A percentile compares a stretch with the other conserved stretches of the same genome.
Conservation (phyloP, 2,888 invertebrate species). For the Apodemia duryi region DNA sequence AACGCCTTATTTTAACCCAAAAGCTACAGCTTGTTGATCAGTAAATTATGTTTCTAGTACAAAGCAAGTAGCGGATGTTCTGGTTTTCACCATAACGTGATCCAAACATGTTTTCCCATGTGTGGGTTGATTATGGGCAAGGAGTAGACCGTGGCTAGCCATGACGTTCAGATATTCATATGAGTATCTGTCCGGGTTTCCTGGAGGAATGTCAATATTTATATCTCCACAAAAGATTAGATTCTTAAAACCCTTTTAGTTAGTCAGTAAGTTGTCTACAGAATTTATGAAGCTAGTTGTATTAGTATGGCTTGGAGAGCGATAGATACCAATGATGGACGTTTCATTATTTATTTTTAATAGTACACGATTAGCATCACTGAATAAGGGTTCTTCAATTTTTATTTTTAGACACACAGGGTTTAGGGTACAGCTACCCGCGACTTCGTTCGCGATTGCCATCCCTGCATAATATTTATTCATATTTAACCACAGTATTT, state of each 20-base stretch:
- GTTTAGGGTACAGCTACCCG: too few relatives aligned
- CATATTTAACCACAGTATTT: too few relatives aligned
- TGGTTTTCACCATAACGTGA: background rate
- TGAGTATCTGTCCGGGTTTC: background rate
- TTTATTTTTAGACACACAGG: background rate
- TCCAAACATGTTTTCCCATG: background rate
- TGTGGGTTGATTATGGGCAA: background rate
- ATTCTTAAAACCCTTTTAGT: background rate
- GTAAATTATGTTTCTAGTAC: background rate
- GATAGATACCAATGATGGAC: conserved; percentile 26
- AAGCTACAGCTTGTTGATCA: background rate
- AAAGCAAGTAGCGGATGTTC: background rate
- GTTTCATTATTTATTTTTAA: conserved; percentile 20
- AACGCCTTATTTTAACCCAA: background rate
- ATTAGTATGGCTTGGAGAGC: conserved; percentile 19
- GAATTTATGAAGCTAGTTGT: background rate
- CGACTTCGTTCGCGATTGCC: too few relatives aligned
- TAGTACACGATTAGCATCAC: conserved; percentile 30
- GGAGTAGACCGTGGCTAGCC: background rate
- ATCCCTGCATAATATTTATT: too few relatives aligned
- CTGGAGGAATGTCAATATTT: background rate
- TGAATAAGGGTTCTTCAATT: conserved; percentile 26
- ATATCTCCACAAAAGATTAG: background rate
- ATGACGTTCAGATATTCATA: background rate
- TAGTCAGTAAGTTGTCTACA: background rate